A percentile compares a stretch with the other conserved stretches of the same genome.
Conservation (phyloP, 1,140 invertebrate species). For the Cydia splendana region DNA sequence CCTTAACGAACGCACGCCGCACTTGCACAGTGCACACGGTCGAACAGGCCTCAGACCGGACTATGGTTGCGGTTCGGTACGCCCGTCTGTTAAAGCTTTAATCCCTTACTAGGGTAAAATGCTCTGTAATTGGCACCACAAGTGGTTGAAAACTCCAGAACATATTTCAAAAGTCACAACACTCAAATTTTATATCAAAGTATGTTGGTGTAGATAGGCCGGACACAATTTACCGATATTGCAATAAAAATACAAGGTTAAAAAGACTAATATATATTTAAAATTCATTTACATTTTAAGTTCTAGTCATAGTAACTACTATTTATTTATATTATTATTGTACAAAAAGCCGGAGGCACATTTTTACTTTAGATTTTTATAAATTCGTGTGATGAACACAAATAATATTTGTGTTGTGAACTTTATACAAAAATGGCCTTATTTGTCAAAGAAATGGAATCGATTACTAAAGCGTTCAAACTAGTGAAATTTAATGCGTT, state of each 20-base stretch:
- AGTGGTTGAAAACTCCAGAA: no score
- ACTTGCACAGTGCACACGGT: no score
- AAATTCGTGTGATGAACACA: conserved; percentile 5
- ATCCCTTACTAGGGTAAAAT: background rate
- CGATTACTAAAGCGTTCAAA: background rate
- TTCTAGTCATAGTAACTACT: background rate
- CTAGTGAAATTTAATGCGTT: background rate
- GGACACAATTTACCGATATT: no score
- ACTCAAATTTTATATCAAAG: no score
- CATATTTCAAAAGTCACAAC: no score
- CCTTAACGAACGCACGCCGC: no score
- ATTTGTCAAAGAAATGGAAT: background rate
- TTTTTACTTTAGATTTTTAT: background rate
- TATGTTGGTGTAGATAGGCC: no score
- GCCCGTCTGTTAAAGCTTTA: no score
- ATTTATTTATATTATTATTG: background rate
- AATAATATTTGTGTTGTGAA: background rate
- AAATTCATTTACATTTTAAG: background rate
- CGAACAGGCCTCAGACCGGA: no score
- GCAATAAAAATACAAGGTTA: background rate
- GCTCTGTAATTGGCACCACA: no score
- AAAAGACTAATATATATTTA: background rate
- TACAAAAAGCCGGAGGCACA: background rate
- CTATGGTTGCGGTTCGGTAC: no score
- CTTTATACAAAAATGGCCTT: background rate